Evolutionary conservation across 30 jellyfish, hydroid and myxozoan species (phyloP).

Genomic region (Cassiopea xamachana): DNA sequence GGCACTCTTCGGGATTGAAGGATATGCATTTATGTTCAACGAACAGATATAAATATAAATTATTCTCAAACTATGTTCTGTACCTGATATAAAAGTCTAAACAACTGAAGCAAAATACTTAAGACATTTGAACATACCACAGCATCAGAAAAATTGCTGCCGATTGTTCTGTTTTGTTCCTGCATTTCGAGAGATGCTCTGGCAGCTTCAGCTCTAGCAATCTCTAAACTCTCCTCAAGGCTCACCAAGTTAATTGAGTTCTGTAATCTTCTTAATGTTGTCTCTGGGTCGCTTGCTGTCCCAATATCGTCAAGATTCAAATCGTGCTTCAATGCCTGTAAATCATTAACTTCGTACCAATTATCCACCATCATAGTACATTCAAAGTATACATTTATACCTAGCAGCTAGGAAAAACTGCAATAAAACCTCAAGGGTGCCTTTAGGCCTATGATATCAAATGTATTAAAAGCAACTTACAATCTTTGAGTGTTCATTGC

Average conservation of each 20-base stretch:
- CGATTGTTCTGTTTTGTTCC: constrained; percentile 71
- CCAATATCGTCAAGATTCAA: constrained; percentile 76
- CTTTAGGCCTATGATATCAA: too few relatives aligned
- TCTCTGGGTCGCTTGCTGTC: constrained; percentile 60
- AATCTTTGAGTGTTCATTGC: constrained; percentile 72
- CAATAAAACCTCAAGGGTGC: too few relatives aligned
- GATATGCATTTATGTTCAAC: too few relatives aligned
- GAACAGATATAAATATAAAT: too few relatives aligned
- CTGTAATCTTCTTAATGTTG: constrained; percentile 63
- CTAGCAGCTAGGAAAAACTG: too few relatives aligned
- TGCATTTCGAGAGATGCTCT: constrained; percentile 69
- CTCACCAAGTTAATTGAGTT: constrained; percentile 62
- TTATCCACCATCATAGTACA: too few relatives aligned
- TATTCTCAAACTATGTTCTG: too few relatives aligned
- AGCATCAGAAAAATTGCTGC: constrained; percentile 80
- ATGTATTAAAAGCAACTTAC: constrained; percentile 54
- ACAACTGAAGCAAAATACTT: not conserved
- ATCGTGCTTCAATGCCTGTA: constrained; percentile 87
- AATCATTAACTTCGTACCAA: too few relatives aligned
- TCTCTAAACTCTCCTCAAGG: constrained; percentile 83
- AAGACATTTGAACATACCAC: constrained; percentile 52
- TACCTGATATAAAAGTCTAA: not conserved
- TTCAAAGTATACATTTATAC: too few relatives aligned
- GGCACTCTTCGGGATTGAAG: too few relatives aligned
- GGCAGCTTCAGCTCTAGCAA: constrained; percentile 78